A percentile compares a stretch with the other conserved stretches of the same genome.
These are phyloP conservation scores for Macaria liturata DNA, from an alignment of 2,888 invertebrate species.

Conservation along the genomic window DNA sequence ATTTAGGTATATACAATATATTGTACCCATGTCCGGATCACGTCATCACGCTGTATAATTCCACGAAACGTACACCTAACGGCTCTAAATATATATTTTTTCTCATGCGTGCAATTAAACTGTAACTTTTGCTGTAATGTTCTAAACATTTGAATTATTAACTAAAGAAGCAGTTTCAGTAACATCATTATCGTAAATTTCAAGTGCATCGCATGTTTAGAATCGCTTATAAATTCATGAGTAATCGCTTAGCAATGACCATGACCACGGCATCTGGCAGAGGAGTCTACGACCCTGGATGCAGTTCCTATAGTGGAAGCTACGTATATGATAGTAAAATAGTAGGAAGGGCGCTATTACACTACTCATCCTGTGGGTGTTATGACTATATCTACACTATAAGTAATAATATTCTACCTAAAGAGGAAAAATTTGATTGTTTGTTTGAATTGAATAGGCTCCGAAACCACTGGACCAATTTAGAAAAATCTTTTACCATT, in stretches of 20 bases:
- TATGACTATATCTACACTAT: not conserved
- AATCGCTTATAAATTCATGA: no score
- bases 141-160: no score
- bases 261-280: not conserved
- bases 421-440: no score
- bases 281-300: not conserved
- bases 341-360: slow-evolving; percentile 15
- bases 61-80: slow-evolving; percentile 1
- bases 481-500: no score
- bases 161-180: no score
- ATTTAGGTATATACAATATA: slow-evolving; percentile 4
- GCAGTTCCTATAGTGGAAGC: not conserved
- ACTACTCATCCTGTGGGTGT: slow-evolving; percentile 11
- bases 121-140: not conserved
- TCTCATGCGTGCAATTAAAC: slow-evolving; percentile 12
- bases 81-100: slow-evolving; percentile 3
- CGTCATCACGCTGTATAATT: slow-evolving; percentile 14
- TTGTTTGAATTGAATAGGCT: no score
- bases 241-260: not conserved
- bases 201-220: no score
- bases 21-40: slow-evolving; percentile 8
- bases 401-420: no score
- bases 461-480: no score
- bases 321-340: not conserved
- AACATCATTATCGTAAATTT: no score